A percentile compares a stretch with the other conserved stretches of the same genome.
These are phyloP conservation scores for Brachypodius melanocephalos DNA, from an alignment of 2,113 vertebrate species.

Conservation along the genomic window DNA sequence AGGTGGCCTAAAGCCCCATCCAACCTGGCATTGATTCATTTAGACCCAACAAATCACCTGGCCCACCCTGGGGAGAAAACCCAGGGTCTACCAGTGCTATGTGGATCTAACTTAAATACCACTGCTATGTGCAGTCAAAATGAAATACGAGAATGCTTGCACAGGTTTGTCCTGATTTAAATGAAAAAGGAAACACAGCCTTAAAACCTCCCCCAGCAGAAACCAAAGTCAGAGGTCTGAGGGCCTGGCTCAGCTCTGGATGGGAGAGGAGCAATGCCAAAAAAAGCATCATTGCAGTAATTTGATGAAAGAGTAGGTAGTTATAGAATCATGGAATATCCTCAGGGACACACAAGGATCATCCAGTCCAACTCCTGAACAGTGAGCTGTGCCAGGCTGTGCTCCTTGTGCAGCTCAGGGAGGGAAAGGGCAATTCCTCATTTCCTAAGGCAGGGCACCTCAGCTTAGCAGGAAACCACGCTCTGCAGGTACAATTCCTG, in stretches of 20 bases:
- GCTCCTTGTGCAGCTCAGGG: neutral
- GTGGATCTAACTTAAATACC: neutral
- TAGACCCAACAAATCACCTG: accelerated
- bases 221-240: neutral
- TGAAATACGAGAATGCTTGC: accelerated
- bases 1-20: accelerated
- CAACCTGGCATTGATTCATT: neutral
- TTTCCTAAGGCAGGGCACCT: neutral
- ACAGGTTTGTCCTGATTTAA: neutral
- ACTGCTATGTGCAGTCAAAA: neutral
- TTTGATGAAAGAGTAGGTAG: neutral
- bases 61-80: neutral
- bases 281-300: neutral
- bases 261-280: neutral
- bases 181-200: neutral
- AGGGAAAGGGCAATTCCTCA: neutral
- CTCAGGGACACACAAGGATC: neutral
- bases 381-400: neutral
- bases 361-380: neutral
- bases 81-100: neutral
- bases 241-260: neutral
- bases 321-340: neutral
- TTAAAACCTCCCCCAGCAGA: neutral
- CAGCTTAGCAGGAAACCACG: neutral
- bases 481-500: neutral